Evolutionary conservation across 2,888 invertebrate species (phyloP), one percentile per base, ranked within the genome.

Genomic region (Ctenicera cuprea): DNA sequence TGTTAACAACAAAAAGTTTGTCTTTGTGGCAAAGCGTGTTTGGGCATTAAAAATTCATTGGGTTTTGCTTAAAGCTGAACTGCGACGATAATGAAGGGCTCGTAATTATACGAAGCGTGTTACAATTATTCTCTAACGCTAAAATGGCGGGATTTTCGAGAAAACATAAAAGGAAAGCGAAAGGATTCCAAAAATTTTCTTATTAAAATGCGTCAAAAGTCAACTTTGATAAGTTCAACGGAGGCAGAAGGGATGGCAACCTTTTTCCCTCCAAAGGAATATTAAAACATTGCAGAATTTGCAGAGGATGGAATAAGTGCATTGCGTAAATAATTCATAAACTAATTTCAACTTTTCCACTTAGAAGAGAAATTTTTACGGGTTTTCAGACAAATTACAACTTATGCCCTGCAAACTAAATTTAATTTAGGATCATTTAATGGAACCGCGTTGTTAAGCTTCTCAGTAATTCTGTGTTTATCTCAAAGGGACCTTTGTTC

Each of bases 391-490:
- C 62, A 45, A 45, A 45, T 63, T 63, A 22, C 63, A 63, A 54
- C 50, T 70, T 70, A 57, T 67, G 54, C 22, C 26, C 26, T 67
- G 48, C n/a, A 69, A 61, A 61, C 61, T 45, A 50, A 48, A 48
- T 69, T 61, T 69, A 69, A 69, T 69, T 69, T 61, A 69, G 48
- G 45, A 50, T 65, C 59, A 45, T 70, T 70, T 70, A 70, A 70
- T 64, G 62, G 62, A 50, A 64, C 38, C 70, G 43, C 63, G 63
- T 30, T 45, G 70, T 64, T 63, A 54, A 70, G 70, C 63, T 64
- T 37, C 26, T 54, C 54, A 26, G 62, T 70, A 63, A 70, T 70
- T 69, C 62, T 64, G 37, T 64, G 70, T 70, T 70, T 62, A 70
- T 70, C 63, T 70, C 70, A 70, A 70, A 63, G 62, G 41, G 45